Conservation (phyloP, 2,888 invertebrate genomes). For the Pardosa pseudoannulata region DNA sequence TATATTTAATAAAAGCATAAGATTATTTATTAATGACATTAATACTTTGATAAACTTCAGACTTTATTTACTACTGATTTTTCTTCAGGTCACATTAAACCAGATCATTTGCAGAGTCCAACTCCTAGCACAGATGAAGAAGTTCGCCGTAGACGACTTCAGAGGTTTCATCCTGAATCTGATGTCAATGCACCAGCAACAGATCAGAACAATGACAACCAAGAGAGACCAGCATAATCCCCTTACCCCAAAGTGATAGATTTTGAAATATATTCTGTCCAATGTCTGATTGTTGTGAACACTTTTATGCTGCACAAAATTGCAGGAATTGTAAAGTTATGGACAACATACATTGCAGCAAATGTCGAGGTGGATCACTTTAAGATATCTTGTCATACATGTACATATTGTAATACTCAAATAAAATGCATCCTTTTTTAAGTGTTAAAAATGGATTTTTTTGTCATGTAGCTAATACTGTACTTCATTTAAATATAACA, state of each 20-base stretch:
- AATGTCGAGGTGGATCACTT: conserved; percentile 47
- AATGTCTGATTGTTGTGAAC: conserved; percentile 51
- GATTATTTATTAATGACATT: background rate
- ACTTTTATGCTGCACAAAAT: conserved; percentile 40
- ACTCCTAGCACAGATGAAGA: conserved; percentile 37
- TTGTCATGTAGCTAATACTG: too few species aligned
- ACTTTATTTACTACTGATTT: too few species aligned
- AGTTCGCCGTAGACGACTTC: conserved; percentile 42
- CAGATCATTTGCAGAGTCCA: conserved; percentile 23
- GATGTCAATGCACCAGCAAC: background rate
- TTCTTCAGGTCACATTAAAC: conserved; percentile 28
- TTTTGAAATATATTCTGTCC: conserved; percentile 62
- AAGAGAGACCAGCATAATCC: conserved; percentile 24
- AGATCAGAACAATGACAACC: conserved; percentile 20
- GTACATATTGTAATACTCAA: conserved; percentile 70
- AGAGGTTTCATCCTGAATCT: conserved; percentile 34
- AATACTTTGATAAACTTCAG: too few species aligned
- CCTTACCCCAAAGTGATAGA: conserved; percentile 13
- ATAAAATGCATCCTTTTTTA: conserved; percentile 54
- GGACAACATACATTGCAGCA: conserved; percentile 27
- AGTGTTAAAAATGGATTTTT: conserved; percentile 33
- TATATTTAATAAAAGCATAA: background rate
- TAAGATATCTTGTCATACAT: conserved; percentile 67
- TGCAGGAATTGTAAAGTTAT: background rate
- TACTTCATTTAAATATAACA: too few species aligned